Conservation (phyloP, 2,113 vertebrate genomes). For the Urocynchramus pylzowi region DNA sequence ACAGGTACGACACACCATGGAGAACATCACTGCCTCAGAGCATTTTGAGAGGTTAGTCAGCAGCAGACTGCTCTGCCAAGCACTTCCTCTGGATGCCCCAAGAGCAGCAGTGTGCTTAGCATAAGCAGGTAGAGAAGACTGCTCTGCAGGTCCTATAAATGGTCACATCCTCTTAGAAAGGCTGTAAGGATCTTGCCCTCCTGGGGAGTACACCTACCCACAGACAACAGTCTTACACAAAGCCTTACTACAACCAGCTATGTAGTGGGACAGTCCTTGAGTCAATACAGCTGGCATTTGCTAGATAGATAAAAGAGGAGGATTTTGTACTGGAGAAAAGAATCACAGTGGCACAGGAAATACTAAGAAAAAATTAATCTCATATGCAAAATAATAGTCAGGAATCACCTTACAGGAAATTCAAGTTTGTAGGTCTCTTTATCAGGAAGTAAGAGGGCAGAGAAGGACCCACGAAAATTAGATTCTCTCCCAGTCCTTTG, state of each 20-base stretch:
- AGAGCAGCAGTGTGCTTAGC: not conserved
- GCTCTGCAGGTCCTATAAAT: not conserved
- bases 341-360: not conserved
- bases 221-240: not conserved
- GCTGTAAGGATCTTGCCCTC: not conserved
- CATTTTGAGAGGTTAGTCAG: not conserved
- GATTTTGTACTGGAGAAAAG: not conserved
- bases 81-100: not conserved
- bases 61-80: not conserved
- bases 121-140: not conserved
- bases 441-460: not conserved
- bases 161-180: not conserved
- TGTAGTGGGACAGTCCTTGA: accelerated
- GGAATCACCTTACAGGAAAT: not conserved
- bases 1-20: not conserved
- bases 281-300: not conserved
- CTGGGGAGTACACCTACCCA: not conserved
- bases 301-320: not conserved
- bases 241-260: not conserved
- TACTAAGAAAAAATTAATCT: not conserved
- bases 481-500: not conserved
- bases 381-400: not conserved
- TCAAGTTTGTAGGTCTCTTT: not conserved
- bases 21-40: not conserved
- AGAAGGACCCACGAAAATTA: not conserved